Conservation (phyloP, 2,113 vertebrate species). For the Actinemys pallida region DNA sequence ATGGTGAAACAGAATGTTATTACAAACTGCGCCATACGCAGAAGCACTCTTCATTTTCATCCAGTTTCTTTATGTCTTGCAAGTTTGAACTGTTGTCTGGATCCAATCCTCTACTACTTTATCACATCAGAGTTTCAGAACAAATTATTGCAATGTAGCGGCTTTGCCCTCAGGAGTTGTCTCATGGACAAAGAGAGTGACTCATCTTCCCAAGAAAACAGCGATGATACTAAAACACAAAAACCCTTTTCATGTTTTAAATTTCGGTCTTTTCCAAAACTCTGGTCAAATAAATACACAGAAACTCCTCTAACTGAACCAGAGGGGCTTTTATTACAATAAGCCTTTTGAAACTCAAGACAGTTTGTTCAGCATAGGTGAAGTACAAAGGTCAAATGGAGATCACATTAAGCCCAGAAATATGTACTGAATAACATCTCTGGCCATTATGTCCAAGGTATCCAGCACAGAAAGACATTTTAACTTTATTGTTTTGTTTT, state of each 20-base stretch:
- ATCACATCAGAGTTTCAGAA: conserved; percentile 88
- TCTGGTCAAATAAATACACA: conserved; percentile 38
- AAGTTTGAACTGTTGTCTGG: conserved; percentile 91
- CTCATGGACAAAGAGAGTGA: conserved; percentile 68
- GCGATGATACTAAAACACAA: background rate
- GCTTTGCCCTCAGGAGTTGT: conserved; percentile 41
- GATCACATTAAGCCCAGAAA: background rate
- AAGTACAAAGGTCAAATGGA: background rate
- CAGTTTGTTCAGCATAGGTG: rapidly evolving
- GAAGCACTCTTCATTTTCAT: conserved; percentile 81
- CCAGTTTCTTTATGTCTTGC: conserved; percentile 89
- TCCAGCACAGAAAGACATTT: background rate
- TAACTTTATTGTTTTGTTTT: background rate
- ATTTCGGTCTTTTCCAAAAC: conserved; percentile 54
- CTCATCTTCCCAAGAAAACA: background rate
- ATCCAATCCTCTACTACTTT: conserved; percentile 94
- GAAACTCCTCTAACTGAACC: background rate
- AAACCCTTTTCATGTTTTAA: background rate
- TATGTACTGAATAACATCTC: background rate
- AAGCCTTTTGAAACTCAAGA: conserved; percentile 34
- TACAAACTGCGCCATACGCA: conserved; percentile 71
- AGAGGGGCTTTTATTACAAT: conserved; percentile 50
- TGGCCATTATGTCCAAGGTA: background rate
- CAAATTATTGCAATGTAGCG: conserved; percentile 75
- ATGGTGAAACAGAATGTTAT: conserved; percentile 84